Evolutionary conservation across 1,140 invertebrate species (phyloP).

Genomic region (Aphaenogaster ashmeadi): DNA sequence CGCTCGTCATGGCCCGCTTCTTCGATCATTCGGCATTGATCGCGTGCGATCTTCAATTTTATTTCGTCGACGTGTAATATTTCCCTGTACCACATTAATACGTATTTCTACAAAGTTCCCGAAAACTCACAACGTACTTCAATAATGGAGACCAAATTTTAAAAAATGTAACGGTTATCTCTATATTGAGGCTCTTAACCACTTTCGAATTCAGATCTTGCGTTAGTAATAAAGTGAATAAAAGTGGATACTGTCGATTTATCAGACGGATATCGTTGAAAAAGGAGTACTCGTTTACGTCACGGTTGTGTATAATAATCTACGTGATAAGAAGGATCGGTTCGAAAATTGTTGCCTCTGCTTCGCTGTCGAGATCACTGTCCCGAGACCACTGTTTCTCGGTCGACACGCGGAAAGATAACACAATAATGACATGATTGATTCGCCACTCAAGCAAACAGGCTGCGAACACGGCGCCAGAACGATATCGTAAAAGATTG

Average conservation of each 20-base stretch:
- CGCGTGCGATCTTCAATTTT: constrained; percentile 56
- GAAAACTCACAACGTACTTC: neutral
- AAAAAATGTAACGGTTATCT: neutral
- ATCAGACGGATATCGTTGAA: neutral
- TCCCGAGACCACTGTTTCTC: neutral
- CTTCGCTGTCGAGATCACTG: constrained; percentile 1
- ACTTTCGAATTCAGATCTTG: neutral
- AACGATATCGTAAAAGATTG: constrained; percentile 38
- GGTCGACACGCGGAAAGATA: neutral
- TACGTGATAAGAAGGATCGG: neutral
- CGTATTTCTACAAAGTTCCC: neutral
- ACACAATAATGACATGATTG: constrained; percentile 54
- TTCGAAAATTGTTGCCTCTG: neutral
- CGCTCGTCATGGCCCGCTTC: constrained; percentile 49
- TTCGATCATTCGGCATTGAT: constrained; percentile 55
- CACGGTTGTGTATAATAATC: neutral
- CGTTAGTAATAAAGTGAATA: neutral
- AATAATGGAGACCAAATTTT: constrained; percentile 12
- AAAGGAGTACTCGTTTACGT: neutral
- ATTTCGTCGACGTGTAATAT: constrained; percentile 47
- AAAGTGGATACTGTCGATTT: neutral
- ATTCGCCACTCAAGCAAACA: constrained; percentile 15
- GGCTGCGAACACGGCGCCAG: constrained; percentile 16
- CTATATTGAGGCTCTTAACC: no score
- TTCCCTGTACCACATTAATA: constrained; percentile 2